Percentiles rank a stretch among this genome's conserved stretches.
phyloP scores from a whole-genome alignment of 2,797 vertebrate species.

The Pangasius larnaudii region DNA sequence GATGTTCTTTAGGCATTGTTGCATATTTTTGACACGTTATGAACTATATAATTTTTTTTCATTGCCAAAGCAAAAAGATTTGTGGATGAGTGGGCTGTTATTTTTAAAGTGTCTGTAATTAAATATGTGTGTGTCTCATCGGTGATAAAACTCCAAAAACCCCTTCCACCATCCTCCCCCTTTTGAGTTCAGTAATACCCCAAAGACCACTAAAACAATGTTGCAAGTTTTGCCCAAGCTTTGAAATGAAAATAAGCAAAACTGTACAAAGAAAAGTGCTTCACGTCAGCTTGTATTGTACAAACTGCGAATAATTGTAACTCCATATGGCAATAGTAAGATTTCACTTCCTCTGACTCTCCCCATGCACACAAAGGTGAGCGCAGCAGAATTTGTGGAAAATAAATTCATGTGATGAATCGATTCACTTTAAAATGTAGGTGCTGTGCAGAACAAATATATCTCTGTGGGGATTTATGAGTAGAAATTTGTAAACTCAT shows the following conservation, averaged over 20 bases:
- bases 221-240: slow-evolving; percentile 38
- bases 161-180: too few relatives aligned
- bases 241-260: slow-evolving; percentile 47
- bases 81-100: background rate
- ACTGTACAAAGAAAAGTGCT: slow-evolving; percentile 55
- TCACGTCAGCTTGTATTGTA: slow-evolving; percentile 55
- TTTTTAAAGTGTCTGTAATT: slow-evolving; percentile 8
- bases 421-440: slow-evolving; percentile 72
- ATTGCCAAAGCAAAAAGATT: background rate
- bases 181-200: slow-evolving; percentile 38
- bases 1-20: background rate
- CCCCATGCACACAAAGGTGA: slow-evolving; percentile 53
- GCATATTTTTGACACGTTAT: background rate
- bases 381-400: slow-evolving; percentile 66
- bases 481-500: slow-evolving; percentile 66
- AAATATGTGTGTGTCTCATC: slow-evolving; percentile 18
- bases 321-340: slow-evolving; percentile 57
- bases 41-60: background rate
- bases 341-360: slow-evolving; percentile 50
- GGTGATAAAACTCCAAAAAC: background rate
- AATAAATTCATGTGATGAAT: slow-evolving; percentile 76
- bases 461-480: slow-evolving; percentile 67
- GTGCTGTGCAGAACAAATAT: slow-evolving; percentile 74
- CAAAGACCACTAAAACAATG: slow-evolving; percentile 43
- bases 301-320: slow-evolving; percentile 53